phyloP scores from a whole-genome alignment of 30 jellyfish, hydroid and myxozoan species.

The Aurelia coerulea region DNA sequence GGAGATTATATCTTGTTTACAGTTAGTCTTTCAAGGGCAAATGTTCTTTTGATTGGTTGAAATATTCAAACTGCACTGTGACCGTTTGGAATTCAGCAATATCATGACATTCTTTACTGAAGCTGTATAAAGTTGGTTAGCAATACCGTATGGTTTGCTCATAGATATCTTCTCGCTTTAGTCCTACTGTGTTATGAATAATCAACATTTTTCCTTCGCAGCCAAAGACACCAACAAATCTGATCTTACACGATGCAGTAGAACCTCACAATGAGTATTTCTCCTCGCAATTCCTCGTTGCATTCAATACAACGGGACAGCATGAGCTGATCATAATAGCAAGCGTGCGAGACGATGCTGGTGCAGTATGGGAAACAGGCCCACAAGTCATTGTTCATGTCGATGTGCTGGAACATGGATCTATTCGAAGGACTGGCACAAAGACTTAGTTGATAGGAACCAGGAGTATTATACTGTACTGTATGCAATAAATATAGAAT shows the following conservation, averaged over 20 bases:
- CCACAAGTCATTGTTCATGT: slow-evolving; percentile 75
- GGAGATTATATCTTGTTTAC: no score
- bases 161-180: not conserved
- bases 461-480: no score
- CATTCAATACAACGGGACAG: slow-evolving; percentile 69
- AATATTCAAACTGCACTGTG: no score
- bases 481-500: no score
- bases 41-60: no score
- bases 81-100: no score
- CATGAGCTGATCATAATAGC: slow-evolving; percentile 67
- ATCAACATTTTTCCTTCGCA: not conserved
- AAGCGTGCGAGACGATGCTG: slow-evolving; percentile 75
- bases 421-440: slow-evolving; percentile 51
- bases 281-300: slow-evolving; percentile 82
- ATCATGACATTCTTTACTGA: no score
- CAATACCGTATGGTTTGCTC: no score
- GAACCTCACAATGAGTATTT: slow-evolving; percentile 81
- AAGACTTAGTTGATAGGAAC: slow-evolving; percentile 1
- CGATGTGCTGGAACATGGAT: slow-evolving; percentile 87
- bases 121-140: no score
- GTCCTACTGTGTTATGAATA: not conserved
- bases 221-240: slow-evolving; percentile 67
- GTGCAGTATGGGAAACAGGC: slow-evolving; percentile 85
- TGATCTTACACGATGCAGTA: slow-evolving; percentile 69
- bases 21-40: no score